phyloP scores from a whole-genome alignment of 2,888 invertebrate genomes.

The Galerucella calmariensis region DNA sequence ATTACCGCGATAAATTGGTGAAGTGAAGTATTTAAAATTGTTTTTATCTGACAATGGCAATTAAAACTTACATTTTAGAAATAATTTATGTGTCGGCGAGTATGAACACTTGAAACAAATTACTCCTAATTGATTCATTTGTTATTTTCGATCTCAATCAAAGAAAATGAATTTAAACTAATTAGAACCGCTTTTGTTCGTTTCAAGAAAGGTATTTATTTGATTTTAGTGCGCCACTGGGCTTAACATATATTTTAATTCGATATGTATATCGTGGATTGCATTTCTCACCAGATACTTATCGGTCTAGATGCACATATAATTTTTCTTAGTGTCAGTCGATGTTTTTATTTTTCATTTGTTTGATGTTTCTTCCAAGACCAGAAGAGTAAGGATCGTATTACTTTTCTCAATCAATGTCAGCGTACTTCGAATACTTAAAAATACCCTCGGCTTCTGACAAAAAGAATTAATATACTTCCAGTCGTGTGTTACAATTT shows the following conservation, averaged over 20 bases:
- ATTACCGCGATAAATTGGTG: conserved; percentile 42
- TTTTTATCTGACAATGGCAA: conserved; percentile 47
- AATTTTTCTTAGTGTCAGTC: conserved; percentile 27
- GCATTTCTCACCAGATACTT: conserved; percentile 25
- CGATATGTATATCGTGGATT: conserved; percentile 24
- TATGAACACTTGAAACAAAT: conserved; percentile 49
- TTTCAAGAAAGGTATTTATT: neutral
- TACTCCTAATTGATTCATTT: conserved; percentile 23
- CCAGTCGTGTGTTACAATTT: neutral
- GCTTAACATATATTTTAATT: conserved; percentile 14
- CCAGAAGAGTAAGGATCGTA: conserved; percentile 12
- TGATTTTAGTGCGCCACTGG: conserved; percentile 28
- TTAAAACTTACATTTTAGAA: conserved; percentile 46
- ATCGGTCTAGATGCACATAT: conserved; percentile 19
- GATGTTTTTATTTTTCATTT: conserved; percentile 24
- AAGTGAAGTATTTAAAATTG: conserved; percentile 44
- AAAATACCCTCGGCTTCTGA: neutral
- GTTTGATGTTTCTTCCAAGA: conserved; percentile 13
- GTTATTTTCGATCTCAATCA: neutral
- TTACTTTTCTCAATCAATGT: conserved; percentile 20
- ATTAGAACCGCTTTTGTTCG: neutral
- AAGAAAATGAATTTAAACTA: neutral
- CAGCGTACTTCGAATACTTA: neutral
- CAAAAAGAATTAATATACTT: neutral
- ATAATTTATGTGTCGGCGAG: conserved; percentile 49